Evolutionary conservation across 1,140 invertebrate species (phyloP).

Genomic region (Pissodes strobi): DNA sequence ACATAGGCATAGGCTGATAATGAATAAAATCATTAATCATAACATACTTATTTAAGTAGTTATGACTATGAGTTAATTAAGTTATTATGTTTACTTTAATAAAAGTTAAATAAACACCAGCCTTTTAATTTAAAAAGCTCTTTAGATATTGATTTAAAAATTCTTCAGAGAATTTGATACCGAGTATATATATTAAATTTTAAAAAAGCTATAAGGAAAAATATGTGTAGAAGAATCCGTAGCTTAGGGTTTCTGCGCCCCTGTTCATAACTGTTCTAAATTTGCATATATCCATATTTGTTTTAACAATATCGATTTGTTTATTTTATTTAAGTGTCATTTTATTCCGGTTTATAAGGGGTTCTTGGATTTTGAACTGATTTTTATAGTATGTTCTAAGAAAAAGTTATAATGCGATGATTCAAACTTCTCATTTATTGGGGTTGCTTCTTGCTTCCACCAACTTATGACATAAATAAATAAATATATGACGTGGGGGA

Average conservation of each 20-base stretch:
- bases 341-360: too few species aligned
- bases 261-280: constrained; percentile 33
- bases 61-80: too few species aligned
- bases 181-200: neutral
- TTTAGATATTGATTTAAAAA: constrained; percentile 9
- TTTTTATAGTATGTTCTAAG: too few species aligned
- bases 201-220: neutral
- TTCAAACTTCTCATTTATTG: too few species aligned
- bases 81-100: constrained; percentile 10
- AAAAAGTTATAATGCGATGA: too few species aligned
- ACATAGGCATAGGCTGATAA: neutral
- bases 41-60: neutral
- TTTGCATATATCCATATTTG: constrained; percentile 40
- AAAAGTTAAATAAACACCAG: neutral
- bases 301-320: constrained; percentile 32
- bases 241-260: constrained; percentile 12
- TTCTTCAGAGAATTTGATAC: neutral
- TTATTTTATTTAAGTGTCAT: constrained; percentile 28
- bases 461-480: too few species aligned
- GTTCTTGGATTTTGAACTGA: too few species aligned
- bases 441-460: too few species aligned
- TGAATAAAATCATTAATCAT: constrained; percentile 21
- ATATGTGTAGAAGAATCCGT: neutral
- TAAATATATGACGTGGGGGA: too few species aligned
- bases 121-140: neutral